phyloP scores from a whole-genome alignment of 2,888 invertebrate species.

The Cephalotes varians region DNA sequence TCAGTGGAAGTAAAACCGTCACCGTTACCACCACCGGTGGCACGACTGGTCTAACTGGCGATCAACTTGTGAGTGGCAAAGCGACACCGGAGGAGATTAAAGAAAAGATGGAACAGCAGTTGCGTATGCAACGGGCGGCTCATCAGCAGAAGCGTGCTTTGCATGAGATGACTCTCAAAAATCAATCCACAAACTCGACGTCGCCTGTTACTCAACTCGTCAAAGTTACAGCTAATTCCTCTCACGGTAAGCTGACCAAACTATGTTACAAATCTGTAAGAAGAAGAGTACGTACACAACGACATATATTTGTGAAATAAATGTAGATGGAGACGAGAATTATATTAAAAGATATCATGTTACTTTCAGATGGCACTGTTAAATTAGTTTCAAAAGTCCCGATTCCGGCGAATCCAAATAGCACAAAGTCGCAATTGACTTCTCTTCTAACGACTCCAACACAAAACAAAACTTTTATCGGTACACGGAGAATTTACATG shows the following conservation, averaged over 20 bases:
- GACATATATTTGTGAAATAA: background rate
- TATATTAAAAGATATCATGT: background rate
- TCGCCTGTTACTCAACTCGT: conserved; percentile 86
- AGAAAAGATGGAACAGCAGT: conserved; percentile 96
- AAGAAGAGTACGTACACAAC: background rate
- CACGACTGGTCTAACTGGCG: conserved; percentile 63
- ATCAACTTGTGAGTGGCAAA: conserved; percentile 87
- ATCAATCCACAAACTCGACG: conserved; percentile 76
- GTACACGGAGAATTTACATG: conserved; percentile 90
- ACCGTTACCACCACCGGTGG: conserved; percentile 66
- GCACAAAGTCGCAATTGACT: conserved; percentile 89
- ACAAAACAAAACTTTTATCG: conserved; percentile 89
- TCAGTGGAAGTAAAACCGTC: conserved; percentile 82
- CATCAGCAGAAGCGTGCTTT: conserved; percentile 95
- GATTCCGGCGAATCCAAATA: conserved; percentile 87
- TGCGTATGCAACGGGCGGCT: conserved; percentile 94
- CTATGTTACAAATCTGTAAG: background rate
- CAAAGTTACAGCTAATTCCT: conserved; percentile 87
- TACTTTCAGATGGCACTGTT: conserved; percentile 87
- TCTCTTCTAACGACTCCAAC: conserved; percentile 89
- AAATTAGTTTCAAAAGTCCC: conserved; percentile 90
- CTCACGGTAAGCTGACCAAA: conserved; percentile 87
- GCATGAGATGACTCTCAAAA: conserved; percentile 86
- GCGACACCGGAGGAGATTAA: conserved; percentile 92
- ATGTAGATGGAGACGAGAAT: background rate